Evolutionary conservation across 2,113 vertebrate species (phyloP), one percentile per base, ranked within the genome.

Genomic region (Sterrhoptilus dennistouni): DNA sequence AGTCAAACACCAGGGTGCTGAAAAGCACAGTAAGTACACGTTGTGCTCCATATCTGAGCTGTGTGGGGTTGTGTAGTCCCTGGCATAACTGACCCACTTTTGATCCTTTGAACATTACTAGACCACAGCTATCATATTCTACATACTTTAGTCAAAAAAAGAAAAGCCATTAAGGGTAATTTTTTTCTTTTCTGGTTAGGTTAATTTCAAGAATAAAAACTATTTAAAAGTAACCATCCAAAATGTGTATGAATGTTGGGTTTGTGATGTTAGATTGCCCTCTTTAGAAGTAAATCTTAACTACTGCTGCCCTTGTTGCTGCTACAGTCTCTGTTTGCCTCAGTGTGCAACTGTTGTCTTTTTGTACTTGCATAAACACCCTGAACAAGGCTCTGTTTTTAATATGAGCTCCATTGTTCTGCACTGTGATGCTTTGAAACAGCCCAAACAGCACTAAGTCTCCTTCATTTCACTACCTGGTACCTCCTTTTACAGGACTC

Each of bases 11-110:
- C 78, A 77, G 68, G 71, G n/a, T 64, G 50, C 83, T 78, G 69
- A 91, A 93, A 70, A 96, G 79, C 95, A 40, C 52, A 7, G 98
- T 98, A 57, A 97, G 97, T 95, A 14, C 69, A 21, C 1, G 0
- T 47, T 78, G 80, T 38, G 49, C 80, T 90, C 36, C 16, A 2
- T 25, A 40, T 83, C 69, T 81, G 79, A 65, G 45, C 28, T 33
- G 21, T 21, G 14, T 35, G n/a, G 47, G 49, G 33, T 56, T n/a
- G 2, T 35, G 12, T 8, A 35, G 56, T 61, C 24, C 15, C 31
- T 90, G 50, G 5, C 27, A 25, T 44, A 63, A 63, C 2, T 31
- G 54, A 71, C 13, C 25, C 23, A 11, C 7, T 94, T 70, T 33
- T 84, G 31, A 36, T 36, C 59, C 25, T 78, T 60, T 38, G 16